These are phyloP conservation scores for Cetonia aurata DNA, from an alignment of 2,888 invertebrate species.

Conservation along the genomic window DNA sequence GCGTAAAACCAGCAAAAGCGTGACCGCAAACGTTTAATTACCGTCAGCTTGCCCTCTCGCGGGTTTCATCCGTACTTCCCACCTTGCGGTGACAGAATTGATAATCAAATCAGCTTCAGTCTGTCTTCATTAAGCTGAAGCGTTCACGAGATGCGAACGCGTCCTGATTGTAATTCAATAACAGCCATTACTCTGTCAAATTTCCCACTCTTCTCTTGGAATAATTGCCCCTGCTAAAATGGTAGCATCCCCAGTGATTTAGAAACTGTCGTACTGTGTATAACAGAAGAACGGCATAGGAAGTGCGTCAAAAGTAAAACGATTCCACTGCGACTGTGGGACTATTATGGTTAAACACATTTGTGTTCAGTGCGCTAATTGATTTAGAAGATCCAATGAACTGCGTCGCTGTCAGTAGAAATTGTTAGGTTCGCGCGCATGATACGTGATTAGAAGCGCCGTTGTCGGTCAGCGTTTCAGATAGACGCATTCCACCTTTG, in stretches of 20 bases:
- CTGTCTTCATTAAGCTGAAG: slow-evolving; percentile 55
- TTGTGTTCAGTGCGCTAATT: slow-evolving; percentile 26
- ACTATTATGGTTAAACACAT: slow-evolving; percentile 30
- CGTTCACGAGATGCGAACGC: slow-evolving; percentile 52
- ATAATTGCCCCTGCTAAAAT: slow-evolving; percentile 17
- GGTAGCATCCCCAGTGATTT: slow-evolving; percentile 21
- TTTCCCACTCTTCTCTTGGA: slow-evolving; percentile 47
- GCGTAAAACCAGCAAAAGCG: slow-evolving; percentile 51
- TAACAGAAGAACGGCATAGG: background rate
- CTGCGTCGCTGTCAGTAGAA: background rate
- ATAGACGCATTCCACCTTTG: background rate
- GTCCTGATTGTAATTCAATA: slow-evolving; percentile 57
- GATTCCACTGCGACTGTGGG: slow-evolving; percentile 21
- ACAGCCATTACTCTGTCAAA: slow-evolving; percentile 54
- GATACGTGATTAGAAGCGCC: slow-evolving; percentile 14
- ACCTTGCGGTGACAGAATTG: slow-evolving; percentile 51
- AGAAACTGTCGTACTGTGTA: slow-evolving; percentile 1
- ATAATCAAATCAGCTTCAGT: slow-evolving; percentile 56
- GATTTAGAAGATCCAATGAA: slow-evolving; percentile 44
- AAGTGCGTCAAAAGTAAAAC: slow-evolving; percentile 20
- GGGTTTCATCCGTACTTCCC: slow-evolving; percentile 25
- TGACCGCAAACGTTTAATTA: slow-evolving; percentile 55
- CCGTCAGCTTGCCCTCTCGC: slow-evolving; percentile 44
- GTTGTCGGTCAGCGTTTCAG: slow-evolving; percentile 6
- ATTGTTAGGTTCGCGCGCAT: background rate